phyloP scores from a whole-genome alignment of 1,140 invertebrate species.

The Eufriesea mexicana region DNA sequence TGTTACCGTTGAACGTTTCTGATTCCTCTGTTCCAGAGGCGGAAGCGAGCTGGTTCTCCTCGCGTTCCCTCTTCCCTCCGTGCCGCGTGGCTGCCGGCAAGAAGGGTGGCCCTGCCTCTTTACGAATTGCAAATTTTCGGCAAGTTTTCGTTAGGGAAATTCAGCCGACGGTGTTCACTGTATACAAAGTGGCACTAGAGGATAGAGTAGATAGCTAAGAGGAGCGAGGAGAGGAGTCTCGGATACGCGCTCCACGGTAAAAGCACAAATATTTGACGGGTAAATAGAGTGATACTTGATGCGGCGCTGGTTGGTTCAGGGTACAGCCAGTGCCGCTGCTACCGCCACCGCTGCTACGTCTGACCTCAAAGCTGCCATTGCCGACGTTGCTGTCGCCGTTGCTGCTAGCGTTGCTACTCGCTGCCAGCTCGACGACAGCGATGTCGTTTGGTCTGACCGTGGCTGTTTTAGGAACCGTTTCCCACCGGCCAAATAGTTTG shows the following conservation, averaged over 20 bases:
- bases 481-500: conserved; percentile 73
- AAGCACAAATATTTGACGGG: conserved; percentile 83
- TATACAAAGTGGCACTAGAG: conserved; percentile 81
- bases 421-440: conserved; percentile 41
- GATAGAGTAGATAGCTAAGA: conserved; percentile 74
- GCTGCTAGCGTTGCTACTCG: not conserved
- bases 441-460: conserved; percentile 61
- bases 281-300: conserved; percentile 83
- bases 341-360: not conserved
- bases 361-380: conserved; percentile 40
- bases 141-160: conserved; percentile 82
- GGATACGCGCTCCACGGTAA: conserved; percentile 80
- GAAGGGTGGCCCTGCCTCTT: conserved; percentile 69
- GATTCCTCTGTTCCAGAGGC: conserved; percentile 11
- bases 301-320: conserved; percentile 70
- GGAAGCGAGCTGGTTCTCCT: not conserved
- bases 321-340: conserved; percentile 48
- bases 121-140: conserved; percentile 82
- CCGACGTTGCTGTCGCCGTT: conserved; percentile 36
- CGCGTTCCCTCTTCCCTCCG: not conserved
- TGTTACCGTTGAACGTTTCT: conserved; percentile 1
- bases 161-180: conserved; percentile 77
- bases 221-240: conserved; percentile 69
- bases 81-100: conserved; percentile 5
- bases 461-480: conserved; percentile 74